These are phyloP conservation scores for Ips nitidus DNA, from an alignment of 1,140 invertebrate genomes.

Conservation along the genomic window DNA sequence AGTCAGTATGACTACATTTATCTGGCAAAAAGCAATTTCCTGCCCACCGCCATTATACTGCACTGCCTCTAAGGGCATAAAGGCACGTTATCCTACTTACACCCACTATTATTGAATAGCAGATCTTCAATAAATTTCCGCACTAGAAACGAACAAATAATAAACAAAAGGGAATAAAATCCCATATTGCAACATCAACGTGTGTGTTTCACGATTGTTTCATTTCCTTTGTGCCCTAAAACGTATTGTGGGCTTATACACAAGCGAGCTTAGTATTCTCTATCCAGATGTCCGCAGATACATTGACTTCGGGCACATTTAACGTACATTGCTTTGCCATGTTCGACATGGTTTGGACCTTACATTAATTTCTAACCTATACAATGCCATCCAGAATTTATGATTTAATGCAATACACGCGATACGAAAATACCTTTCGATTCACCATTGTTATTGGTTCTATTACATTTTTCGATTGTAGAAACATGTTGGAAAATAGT, in stretches of 20 bases:
- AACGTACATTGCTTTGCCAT: background rate
- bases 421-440: no score
- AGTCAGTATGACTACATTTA: background rate
- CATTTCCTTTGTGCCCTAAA: background rate
- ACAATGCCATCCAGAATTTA: no score
- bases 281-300: background rate
- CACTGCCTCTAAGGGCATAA: background rate
- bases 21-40: background rate
- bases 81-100: background rate
- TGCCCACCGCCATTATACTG: background rate
- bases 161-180: constrained; percentile 4
- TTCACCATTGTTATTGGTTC: no score
- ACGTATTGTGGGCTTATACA: background rate
- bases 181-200: constrained; percentile 1
- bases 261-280: background rate
- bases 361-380: background rate
- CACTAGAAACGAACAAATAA: background rate
- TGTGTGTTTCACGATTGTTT: background rate
- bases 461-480: no score
- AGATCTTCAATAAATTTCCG: no score
- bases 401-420: no score
- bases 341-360: constrained; percentile 2
- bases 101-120: no score
- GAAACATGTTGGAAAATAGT: no score
- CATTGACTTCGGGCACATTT: background rate